Conservation (phyloP, 1,140 invertebrate species). For the Bombus fervidus region DNA sequence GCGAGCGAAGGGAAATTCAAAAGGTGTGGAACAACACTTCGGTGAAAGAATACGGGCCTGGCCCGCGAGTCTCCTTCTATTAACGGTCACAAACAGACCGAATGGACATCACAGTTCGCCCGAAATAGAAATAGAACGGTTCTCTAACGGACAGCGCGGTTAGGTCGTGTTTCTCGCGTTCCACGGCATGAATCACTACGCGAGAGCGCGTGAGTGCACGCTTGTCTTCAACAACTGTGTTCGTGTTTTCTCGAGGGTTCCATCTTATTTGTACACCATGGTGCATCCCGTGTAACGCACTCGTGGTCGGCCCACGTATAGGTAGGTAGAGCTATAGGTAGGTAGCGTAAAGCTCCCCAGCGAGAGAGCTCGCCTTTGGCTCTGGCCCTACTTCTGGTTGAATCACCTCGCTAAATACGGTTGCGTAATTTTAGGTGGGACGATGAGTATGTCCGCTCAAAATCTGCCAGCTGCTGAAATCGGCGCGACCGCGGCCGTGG, state of each 20-base stretch:
- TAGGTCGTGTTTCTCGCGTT: conserved; percentile 77
- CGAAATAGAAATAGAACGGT: conserved; percentile 77
- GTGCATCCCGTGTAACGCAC: conserved; percentile 21
- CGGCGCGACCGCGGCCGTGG: conserved; percentile 41
- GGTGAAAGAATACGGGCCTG: conserved; percentile 12
- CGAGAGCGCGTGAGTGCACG: conserved; percentile 59
- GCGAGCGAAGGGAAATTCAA: neutral
- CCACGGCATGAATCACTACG: conserved; percentile 76
- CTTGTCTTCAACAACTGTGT: conserved; percentile 15
- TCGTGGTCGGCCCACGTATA: conserved; percentile 30
- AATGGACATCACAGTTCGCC: conserved; percentile 67
- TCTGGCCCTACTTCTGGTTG: conserved; percentile 63
- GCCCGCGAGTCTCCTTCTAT: conserved; percentile 69
- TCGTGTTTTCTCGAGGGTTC: conserved; percentile 51
- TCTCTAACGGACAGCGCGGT: conserved; percentile 67
- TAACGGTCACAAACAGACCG: conserved; percentile 76
- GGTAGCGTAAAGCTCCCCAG: conserved; percentile 2
- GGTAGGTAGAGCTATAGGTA: conserved; percentile 22
- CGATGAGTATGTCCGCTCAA: conserved; percentile 67
- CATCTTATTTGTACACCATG: conserved; percentile 25
- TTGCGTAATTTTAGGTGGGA: conserved; percentile 77
- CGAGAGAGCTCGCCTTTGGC: conserved; percentile 28
- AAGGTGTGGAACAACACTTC: neutral
- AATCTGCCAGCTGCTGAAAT: conserved; percentile 65
- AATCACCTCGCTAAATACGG: conserved; percentile 76